These are phyloP conservation scores for Phalacrocorax aristotelis DNA, from an alignment of 2,113 vertebrate genomes.

Conservation along the genomic window DNA sequence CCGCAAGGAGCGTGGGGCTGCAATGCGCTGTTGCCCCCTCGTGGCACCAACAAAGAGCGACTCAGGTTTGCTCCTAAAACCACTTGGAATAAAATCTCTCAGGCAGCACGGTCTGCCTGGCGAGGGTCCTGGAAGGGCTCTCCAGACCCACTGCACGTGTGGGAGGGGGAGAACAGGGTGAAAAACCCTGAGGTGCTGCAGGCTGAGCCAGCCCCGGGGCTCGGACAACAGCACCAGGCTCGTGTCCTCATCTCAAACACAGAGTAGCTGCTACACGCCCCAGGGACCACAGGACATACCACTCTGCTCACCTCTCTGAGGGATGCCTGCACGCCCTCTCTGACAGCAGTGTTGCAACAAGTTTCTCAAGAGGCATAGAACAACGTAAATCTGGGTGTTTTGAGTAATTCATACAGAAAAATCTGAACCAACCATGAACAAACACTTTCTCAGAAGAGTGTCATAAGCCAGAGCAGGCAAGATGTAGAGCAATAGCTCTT, in stretches of 20 bases:
- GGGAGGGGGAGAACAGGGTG: not conserved
- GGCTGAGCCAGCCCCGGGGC: not conserved
- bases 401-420: not conserved
- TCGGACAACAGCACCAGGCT: not conserved
- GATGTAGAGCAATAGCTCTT: not conserved
- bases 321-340: not conserved
- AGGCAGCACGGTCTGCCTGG: rapidly evolving
- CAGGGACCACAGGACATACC: rapidly evolving
- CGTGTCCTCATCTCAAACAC: not conserved
- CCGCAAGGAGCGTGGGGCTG: not conserved
- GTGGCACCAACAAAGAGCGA: not conserved
- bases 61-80: not conserved
- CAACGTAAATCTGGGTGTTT: rapidly evolving
- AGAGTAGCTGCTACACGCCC: rapidly evolving
- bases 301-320: not conserved
- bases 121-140: rapidly evolving
- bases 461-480: not conserved
- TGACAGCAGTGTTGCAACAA: rapidly evolving
- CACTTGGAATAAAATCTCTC: rapidly evolving
- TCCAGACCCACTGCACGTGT: not conserved
- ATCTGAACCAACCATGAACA: not conserved
- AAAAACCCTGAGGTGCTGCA: not conserved
- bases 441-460: not conserved
- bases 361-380: not conserved
- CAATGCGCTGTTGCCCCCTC: constrained; percentile 28